Conservation (phyloP, 2,888 invertebrate genomes). For the Scrobipalpa costella region DNA sequence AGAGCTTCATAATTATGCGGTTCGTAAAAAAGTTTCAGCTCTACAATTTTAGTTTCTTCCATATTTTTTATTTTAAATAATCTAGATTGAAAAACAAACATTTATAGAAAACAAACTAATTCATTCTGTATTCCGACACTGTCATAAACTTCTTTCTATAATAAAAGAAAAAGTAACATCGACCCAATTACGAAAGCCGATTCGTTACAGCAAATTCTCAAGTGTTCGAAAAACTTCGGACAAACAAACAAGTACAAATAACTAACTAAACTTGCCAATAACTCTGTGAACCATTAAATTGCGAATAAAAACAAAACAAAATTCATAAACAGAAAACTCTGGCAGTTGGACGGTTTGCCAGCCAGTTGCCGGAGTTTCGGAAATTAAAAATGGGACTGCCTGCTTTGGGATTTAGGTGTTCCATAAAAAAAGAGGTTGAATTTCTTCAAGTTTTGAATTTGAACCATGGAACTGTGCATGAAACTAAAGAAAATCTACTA, state of each 20-base stretch:
- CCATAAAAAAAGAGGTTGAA: background rate
- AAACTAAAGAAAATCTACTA: too few relatives aligned
- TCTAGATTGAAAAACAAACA: background rate
- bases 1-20: too few relatives aligned
- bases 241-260: slow-evolving; percentile 19
- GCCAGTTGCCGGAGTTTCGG: slow-evolving; percentile 21
- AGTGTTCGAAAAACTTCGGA: slow-evolving; percentile 19
- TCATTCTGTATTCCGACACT: background rate
- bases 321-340: slow-evolving; percentile 29
- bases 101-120: background rate
- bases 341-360: slow-evolving; percentile 17
- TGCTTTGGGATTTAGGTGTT: slow-evolving; percentile 21
- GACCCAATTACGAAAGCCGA: slow-evolving; percentile 1
- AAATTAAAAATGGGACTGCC: slow-evolving; percentile 31
- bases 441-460: background rate
- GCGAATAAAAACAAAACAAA: slow-evolving; percentile 44
- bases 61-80: too few relatives aligned
- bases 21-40: too few relatives aligned
- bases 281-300: slow-evolving; percentile 32
- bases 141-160: background rate
- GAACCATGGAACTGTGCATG: background rate
- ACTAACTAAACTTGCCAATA: slow-evolving; percentile 24
- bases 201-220: slow-evolving; percentile 22
- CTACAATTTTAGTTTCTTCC: too few relatives aligned
- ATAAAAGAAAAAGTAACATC: slow-evolving; percentile 11